A percentile compares a stretch with the other conserved stretches of the same genome.
These are phyloP conservation scores for Rhinatrema bivittatum DNA, from an alignment of 2,797 vertebrate species.

Conservation along the genomic window DNA sequence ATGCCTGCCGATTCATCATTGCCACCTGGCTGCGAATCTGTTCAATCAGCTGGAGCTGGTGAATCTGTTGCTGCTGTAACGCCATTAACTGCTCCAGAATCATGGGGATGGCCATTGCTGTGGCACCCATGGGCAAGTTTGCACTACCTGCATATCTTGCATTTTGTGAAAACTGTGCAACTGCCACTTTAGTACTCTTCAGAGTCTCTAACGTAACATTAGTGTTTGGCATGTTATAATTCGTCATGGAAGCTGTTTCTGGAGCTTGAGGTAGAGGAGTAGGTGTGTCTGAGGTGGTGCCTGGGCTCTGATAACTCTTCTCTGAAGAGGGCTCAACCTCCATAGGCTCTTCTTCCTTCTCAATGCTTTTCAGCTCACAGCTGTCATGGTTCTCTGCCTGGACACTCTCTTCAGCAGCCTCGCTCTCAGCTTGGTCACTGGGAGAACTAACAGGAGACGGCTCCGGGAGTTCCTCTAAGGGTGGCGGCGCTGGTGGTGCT, in stretches of 20 bases:
- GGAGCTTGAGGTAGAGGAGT: slow-evolving; percentile 78
- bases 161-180: slow-evolving; percentile 92
- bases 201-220: slow-evolving; percentile 98
- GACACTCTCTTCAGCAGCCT: slow-evolving; percentile 72
- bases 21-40: slow-evolving; percentile 96
- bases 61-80: slow-evolving; percentile 96
- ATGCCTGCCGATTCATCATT: slow-evolving; percentile 83
- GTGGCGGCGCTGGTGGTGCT: slow-evolving; percentile 65
- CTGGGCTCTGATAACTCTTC: slow-evolving; percentile 66
- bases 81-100: slow-evolving; percentile 97
- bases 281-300: slow-evolving; percentile 63
- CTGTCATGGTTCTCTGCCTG: slow-evolving; percentile 68
- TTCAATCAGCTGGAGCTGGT: slow-evolving; percentile 96
- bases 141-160: slow-evolving; percentile 49
- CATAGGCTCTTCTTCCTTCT: slow-evolving; percentile 85
- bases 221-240: slow-evolving; percentile 90
- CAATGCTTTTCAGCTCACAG: slow-evolving; percentile 58
- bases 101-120: slow-evolving; percentile 87
- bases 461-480: slow-evolving; percentile 73
- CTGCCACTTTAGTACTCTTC: slow-evolving; percentile 92
- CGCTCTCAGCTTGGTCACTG: slow-evolving; percentile 79
- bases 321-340: slow-evolving; percentile 77
- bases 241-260: slow-evolving; percentile 61
- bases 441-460: slow-evolving; percentile 81
- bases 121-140: slow-evolving; percentile 50